A percentile compares a stretch with the other conserved stretches of the same genome.
phyloP scores from a whole-genome alignment of 1,140 invertebrate genomes.

The Monomorium pharaonis region DNA sequence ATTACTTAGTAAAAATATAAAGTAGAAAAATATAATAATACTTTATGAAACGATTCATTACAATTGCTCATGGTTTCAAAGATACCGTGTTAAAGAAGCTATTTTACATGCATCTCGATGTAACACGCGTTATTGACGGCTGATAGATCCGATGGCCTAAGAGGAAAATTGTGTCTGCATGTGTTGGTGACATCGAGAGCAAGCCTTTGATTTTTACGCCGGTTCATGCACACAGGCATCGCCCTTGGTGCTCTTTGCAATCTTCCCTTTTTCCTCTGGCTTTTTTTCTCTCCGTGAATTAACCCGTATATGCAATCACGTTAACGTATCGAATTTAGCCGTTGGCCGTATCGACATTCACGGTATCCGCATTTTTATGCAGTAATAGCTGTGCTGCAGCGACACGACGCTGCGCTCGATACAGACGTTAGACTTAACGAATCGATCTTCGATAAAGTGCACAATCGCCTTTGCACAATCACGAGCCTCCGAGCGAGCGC shows the following conservation, averaged over 20 bases:
- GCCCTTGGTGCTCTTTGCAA: conserved; percentile 46
- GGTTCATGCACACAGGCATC: conserved; percentile 56
- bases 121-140: conserved; percentile 65
- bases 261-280: neutral
- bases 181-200: conserved; percentile 51
- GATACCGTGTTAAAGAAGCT: conserved; percentile 6
- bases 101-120: conserved; percentile 55
- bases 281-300: conserved; percentile 61
- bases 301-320: conserved; percentile 63
- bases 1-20: neutral
- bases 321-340: conserved; percentile 71
- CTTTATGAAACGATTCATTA: neutral
- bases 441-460: conserved; percentile 52
- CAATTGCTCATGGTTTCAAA: conserved; percentile 13
- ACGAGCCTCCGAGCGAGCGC: neutral
- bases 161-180: conserved; percentile 67
- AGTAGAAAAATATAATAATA: no score
- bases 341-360: conserved; percentile 21
- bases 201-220: conserved; percentile 71
- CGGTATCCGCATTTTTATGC: conserved; percentile 46
- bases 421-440: conserved; percentile 53
- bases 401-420: conserved; percentile 10
- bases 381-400: conserved; percentile 24
- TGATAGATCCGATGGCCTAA: conserved; percentile 62
- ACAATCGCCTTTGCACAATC: conserved; percentile 39